phyloP scores from a whole-genome alignment of 2,113 vertebrate species.

The Phoenicopterus ruber region DNA sequence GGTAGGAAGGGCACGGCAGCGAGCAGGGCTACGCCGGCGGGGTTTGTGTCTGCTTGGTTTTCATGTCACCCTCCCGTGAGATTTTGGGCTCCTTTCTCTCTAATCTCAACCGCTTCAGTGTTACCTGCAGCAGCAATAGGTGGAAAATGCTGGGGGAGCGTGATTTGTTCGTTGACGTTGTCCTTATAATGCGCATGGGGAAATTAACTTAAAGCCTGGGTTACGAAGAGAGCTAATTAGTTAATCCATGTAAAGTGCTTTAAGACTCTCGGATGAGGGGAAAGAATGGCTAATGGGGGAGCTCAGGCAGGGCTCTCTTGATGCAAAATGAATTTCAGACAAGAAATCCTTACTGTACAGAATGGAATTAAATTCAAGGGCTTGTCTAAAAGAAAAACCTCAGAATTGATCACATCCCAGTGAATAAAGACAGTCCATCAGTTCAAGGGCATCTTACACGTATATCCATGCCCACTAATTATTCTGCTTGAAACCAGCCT shows the following conservation, averaged over 20 bases:
- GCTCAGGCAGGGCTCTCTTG: slow-evolving; percentile 41
- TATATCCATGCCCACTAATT: slow-evolving; percentile 49
- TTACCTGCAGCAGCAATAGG: not conserved
- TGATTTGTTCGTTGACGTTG: not conserved
- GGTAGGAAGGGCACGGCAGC: fast-evolving
- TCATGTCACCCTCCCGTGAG: fast-evolving
- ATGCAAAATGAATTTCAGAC: slow-evolving; percentile 57
- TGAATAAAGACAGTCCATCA: slow-evolving; percentile 42
- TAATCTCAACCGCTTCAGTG: not conserved
- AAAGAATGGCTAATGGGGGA: slow-evolving; percentile 47
- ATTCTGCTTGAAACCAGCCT: slow-evolving; percentile 48
- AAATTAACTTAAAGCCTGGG: slow-evolving; percentile 56
- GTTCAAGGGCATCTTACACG: slow-evolving; percentile 41
- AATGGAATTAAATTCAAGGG: slow-evolving; percentile 38
- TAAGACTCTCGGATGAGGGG: slow-evolving; percentile 47
- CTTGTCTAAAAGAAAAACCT: slow-evolving; percentile 15
- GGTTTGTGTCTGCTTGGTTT: not conserved
- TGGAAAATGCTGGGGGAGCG: not conserved
- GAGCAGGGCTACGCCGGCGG: fast-evolving
- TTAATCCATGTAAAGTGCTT: slow-evolving; percentile 66
- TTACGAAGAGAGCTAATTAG: slow-evolving; percentile 64
- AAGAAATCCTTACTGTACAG: slow-evolving; percentile 50
- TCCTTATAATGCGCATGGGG: not conserved
- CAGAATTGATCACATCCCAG: slow-evolving; percentile 29
- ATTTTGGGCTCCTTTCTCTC: not conserved